phyloP scores from a whole-genome alignment of 1,140 invertebrate genomes.

The Radopholus similis region DNA sequence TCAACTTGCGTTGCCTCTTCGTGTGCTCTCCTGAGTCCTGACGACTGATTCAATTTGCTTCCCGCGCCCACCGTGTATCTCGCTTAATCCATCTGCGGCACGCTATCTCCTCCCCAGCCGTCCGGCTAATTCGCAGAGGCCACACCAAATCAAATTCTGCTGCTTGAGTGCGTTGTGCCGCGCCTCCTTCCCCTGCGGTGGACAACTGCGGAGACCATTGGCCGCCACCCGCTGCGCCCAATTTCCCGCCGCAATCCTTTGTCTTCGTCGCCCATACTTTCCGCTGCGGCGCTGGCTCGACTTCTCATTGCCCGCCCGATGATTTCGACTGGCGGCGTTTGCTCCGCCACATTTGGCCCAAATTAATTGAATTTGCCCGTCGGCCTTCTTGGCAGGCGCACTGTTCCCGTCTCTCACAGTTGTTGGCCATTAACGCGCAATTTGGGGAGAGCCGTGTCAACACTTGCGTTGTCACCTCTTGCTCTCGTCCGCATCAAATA shows the following conservation, averaged over 20 bases:
- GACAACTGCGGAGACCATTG: not conserved
- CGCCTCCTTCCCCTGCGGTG: not conserved
- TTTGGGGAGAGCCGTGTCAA: too few relatives aligned
- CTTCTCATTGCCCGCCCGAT: not conserved
- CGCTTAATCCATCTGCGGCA: constrained; percentile 9
- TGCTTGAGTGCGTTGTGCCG: constrained; percentile 1
- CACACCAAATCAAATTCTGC: constrained; percentile 19
- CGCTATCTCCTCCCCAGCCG: not conserved
- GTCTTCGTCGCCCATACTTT: not conserved
- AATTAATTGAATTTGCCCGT: constrained; percentile 1
- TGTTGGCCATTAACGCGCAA: not conserved
- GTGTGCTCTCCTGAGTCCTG: not conserved
- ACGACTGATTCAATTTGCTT: not conserved
- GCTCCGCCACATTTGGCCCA: not conserved
- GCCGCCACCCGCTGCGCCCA: not conserved
- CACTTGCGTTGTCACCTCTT: too few relatives aligned
- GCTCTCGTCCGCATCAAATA: too few relatives aligned
- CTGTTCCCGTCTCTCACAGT: too few relatives aligned
- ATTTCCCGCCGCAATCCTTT: not conserved
- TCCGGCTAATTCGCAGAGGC: not conserved
- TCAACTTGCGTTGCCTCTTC: too few relatives aligned
- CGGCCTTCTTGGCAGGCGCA: too few relatives aligned
- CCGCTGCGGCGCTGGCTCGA: not conserved
- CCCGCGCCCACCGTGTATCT: not conserved
- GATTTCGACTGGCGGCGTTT: constrained; percentile 1